Percentiles rank a stretch among this genome's conserved stretches.
Conservation (phyloP, 2,888 invertebrate species). For the Carterocephalus palaemon region DNA sequence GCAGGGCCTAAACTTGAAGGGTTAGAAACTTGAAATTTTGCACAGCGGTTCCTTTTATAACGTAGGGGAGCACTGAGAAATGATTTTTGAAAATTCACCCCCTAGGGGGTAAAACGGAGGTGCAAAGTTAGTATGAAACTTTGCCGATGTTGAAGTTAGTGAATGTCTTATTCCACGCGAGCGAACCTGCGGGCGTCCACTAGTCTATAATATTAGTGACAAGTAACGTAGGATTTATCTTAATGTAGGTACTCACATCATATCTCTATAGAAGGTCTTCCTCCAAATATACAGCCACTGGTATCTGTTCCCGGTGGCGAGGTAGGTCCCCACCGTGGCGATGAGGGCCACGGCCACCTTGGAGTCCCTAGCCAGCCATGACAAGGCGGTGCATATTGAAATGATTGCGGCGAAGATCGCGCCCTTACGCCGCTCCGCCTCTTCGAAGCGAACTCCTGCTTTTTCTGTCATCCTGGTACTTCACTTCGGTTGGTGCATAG, state of each 20-base stretch:
- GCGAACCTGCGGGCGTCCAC: too few species aligned
- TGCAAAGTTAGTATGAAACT: too few species aligned
- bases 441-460: conserved; percentile 62
- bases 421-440: conserved; percentile 56
- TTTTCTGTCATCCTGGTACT: conserved; percentile 68
- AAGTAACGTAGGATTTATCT: too few species aligned
- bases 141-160: too few species aligned
- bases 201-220: too few species aligned
- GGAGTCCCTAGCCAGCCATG: conserved; percentile 49
- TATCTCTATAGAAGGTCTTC: conserved; percentile 63
- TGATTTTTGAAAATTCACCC: too few species aligned
- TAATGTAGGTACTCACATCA: conserved; percentile 56
- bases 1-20: too few species aligned
- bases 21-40: too few species aligned
- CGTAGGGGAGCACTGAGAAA: too few species aligned
- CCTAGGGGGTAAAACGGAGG: too few species aligned
- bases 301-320: conserved; percentile 67
- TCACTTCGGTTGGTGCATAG: conserved; percentile 39
- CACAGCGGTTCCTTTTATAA: too few species aligned
- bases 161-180: too few species aligned
- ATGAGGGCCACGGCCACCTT: conserved; percentile 44
- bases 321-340: conserved; percentile 48
- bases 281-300: conserved; percentile 73
- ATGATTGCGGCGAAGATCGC: conserved; percentile 50
- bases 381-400: conserved; percentile 39